Evolutionary conservation across 2,797 vertebrate species (phyloP).

Genomic region (Alfaro cultratus): DNA sequence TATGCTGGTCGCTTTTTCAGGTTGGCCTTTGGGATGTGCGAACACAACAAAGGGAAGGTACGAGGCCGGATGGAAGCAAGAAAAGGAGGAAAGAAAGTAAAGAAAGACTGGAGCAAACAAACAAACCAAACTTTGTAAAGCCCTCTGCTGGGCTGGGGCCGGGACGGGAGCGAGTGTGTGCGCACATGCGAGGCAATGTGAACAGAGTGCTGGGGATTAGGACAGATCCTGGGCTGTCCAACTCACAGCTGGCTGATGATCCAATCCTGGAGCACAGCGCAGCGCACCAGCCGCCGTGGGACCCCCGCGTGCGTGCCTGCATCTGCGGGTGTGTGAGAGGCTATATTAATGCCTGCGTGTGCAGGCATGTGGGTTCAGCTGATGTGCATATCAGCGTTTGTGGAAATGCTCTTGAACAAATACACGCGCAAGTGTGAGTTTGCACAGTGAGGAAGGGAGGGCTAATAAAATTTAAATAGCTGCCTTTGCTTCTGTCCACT

Average conservation of each 20-base stretch:
- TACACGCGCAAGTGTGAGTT: slow-evolving; percentile 25
- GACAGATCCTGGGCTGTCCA: slow-evolving; percentile 85
- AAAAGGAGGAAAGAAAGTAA: slow-evolving; percentile 66
- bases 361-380: slow-evolving; percentile 61
- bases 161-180: slow-evolving; percentile 63
- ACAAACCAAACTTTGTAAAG: slow-evolving; percentile 86
- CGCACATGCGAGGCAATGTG: slow-evolving; percentile 66
- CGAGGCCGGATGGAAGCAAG: slow-evolving; percentile 54
- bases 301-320: slow-evolving; percentile 69
- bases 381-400: slow-evolving; percentile 64
- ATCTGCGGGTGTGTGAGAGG: slow-evolving; percentile 58
- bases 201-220: slow-evolving; percentile 86
- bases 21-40: slow-evolving; percentile 66
- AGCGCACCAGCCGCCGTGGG: slow-evolving; percentile 80
- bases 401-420: slow-evolving; percentile 59
- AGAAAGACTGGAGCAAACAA: slow-evolving; percentile 80
- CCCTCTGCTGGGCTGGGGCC: slow-evolving; percentile 80
- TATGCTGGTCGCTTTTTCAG: slow-evolving; percentile 66
- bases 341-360: slow-evolving; percentile 47
- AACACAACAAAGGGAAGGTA: slow-evolving; percentile 57
- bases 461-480: slow-evolving; percentile 66
- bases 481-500: slow-evolving; percentile 68
- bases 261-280: slow-evolving; percentile 82
- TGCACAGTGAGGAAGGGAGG: slow-evolving; percentile 44
- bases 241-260: slow-evolving; percentile 89